A percentile compares a stretch with the other conserved stretches of the same genome.
Conservation (phyloP, 2,113 vertebrate genomes). For the Rhinolophus sinicus region DNA sequence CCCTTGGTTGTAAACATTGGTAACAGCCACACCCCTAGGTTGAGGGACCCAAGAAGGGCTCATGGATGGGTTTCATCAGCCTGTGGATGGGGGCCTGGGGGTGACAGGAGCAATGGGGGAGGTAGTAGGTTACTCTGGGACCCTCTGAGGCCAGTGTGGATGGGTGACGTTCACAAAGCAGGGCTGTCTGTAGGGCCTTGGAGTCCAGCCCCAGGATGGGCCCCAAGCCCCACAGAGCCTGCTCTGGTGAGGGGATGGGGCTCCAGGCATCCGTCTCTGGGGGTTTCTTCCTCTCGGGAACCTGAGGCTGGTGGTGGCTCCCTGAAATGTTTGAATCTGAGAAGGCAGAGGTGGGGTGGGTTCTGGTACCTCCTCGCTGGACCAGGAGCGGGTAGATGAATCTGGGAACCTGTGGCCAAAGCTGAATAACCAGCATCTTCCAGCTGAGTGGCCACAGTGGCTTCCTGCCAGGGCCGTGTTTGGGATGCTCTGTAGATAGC, state of each 20-base stretch:
- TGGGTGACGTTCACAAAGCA: background rate
- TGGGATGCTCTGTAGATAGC: slow-evolving; percentile 66
- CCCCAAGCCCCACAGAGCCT: background rate
- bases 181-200: background rate
- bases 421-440: background rate
- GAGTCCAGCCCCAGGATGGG: background rate
- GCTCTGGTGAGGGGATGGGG: background rate
- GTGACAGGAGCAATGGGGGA: slow-evolving; percentile 60
- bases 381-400: background rate
- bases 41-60: slow-evolving; percentile 65
- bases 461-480: slow-evolving; percentile 59
- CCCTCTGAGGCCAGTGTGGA: slow-evolving; percentile 51
- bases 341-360: slow-evolving; percentile 21
- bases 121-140: slow-evolving; percentile 80
- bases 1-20: slow-evolving; percentile 86
- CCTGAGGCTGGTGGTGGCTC: slow-evolving; percentile 49
- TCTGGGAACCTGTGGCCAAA: background rate
- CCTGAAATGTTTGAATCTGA: slow-evolving; percentile 48
- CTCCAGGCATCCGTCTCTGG: background rate
- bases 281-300: background rate
- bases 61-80: slow-evolving; percentile 44
- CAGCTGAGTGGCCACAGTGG: slow-evolving; percentile 50
- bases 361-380: background rate
- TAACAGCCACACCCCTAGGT: slow-evolving; percentile 71
- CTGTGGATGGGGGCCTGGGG: background rate